These are phyloP conservation scores for Blera fallax DNA, from an alignment of 2,888 invertebrate species.

Conservation along the genomic window DNA sequence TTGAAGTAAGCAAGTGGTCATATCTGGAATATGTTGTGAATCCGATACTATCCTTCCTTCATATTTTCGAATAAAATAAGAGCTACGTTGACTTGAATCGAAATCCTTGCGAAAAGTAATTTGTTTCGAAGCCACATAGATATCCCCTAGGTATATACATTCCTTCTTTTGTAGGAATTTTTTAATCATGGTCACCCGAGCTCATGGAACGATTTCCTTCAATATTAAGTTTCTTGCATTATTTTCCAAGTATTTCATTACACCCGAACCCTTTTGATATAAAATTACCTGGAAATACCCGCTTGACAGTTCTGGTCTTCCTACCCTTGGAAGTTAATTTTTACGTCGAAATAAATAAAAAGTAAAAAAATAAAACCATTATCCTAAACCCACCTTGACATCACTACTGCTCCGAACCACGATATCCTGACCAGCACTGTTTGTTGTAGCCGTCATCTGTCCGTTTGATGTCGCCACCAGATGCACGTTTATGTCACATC, in stretches of 20 bases:
- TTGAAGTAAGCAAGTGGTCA: too few relatives aligned
- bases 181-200: background rate
- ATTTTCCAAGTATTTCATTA: background rate
- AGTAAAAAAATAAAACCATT: background rate
- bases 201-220: background rate
- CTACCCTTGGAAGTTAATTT: background rate
- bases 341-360: background rate
- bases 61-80: too few relatives aligned
- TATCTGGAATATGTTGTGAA: too few relatives aligned
- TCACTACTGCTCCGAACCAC: slow-evolving; percentile 97
- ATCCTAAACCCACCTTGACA: slow-evolving; percentile 85
- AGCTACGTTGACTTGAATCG: too few relatives aligned
- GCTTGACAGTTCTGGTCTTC: background rate
- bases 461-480: slow-evolving; percentile 87
- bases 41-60: too few relatives aligned
- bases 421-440: slow-evolving; percentile 85
- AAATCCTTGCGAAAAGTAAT: too few relatives aligned
- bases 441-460: slow-evolving; percentile 84
- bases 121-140: too few relatives aligned
- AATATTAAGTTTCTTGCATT: too few relatives aligned
- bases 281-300: background rate
- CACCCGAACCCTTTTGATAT: background rate
- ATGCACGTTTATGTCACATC: slow-evolving; percentile 94
- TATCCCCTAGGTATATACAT: too few relatives aligned
- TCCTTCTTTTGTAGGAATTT: too few relatives aligned